phyloP scores from a whole-genome alignment of 2,797 vertebrate species.

The Menidia menidia region DNA sequence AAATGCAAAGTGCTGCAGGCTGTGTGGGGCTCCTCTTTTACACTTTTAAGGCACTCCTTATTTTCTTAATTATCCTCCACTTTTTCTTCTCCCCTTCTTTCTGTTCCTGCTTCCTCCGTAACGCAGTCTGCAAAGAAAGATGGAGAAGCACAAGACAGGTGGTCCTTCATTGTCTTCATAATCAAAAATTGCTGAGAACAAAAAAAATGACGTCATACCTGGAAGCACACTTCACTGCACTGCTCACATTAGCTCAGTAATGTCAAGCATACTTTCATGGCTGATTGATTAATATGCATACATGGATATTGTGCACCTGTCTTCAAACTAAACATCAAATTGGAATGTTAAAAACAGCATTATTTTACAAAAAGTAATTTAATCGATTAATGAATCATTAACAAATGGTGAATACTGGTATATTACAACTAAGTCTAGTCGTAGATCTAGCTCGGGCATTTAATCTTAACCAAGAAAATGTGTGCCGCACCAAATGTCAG shows the following conservation, averaged over 20 bases:
- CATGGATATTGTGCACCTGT: constrained; percentile 7
- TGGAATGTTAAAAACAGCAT: constrained; percentile 7
- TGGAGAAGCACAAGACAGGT: constrained; percentile 58
- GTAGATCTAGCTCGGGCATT: too few species aligned
- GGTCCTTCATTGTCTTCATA: constrained; percentile 66
- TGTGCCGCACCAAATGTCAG: too few species aligned
- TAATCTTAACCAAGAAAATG: too few species aligned
- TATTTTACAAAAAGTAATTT: not conserved
- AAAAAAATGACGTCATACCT: constrained; percentile 61
- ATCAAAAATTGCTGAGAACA: constrained; percentile 57
- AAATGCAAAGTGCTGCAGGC: constrained; percentile 64
- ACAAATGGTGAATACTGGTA: too few species aligned
- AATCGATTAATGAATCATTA: too few species aligned
- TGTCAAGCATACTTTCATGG: constrained; percentile 37
- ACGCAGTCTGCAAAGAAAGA: constrained; percentile 59
- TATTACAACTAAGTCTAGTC: too few species aligned
- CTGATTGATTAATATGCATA: constrained; percentile 30
- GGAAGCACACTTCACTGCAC: constrained; percentile 51
- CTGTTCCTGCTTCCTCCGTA: constrained; percentile 42
- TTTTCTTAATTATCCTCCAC: constrained; percentile 31
- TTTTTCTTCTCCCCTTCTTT: constrained; percentile 30
- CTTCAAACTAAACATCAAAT: constrained; percentile 14
- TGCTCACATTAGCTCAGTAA: constrained; percentile 39
- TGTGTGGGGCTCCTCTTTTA: constrained; percentile 42
- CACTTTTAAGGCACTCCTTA: constrained; percentile 72